Conservation (phyloP, 2,888 invertebrate species). For the Hoplodrina blanda region DNA sequence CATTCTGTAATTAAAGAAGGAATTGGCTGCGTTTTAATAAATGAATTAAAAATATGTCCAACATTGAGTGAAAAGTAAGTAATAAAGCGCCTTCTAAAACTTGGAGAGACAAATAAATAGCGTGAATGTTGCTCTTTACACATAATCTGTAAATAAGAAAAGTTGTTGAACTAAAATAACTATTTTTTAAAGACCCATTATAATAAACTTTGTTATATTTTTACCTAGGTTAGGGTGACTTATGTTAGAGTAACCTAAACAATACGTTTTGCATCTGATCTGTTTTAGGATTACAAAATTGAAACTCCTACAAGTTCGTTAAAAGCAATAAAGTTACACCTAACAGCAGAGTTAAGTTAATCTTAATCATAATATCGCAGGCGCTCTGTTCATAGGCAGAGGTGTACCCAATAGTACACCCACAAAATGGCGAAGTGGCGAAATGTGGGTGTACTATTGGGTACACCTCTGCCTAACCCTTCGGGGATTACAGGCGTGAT, state of each 20-base stretch:
- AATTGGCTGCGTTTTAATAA: neutral
- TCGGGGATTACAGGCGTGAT: no score
- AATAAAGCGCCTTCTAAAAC: neutral
- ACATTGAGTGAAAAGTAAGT: no score
- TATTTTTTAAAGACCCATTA: neutral
- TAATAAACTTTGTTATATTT: neutral
- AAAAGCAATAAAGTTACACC: neutral
- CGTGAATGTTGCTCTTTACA: neutral
- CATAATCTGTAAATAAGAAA: neutral
- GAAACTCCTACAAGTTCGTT: slow-evolving; percentile 12
- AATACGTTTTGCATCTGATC: neutral
- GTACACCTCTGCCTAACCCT: no score
- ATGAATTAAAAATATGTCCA: no score
- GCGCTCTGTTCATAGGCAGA: slow-evolving; percentile 9
- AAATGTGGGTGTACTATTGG: no score
- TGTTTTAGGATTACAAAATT: neutral
- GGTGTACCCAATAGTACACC: no score
- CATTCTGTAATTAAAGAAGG: no score
- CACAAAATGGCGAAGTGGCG: no score
- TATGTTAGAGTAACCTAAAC: neutral
- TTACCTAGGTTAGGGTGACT: neutral
- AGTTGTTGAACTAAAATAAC: neutral
- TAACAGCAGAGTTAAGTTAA: neutral
- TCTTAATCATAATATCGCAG: neutral
- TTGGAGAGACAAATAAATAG: neutral